Percentiles rank a stretch among this genome's conserved stretches.
Conservation (phyloP, 2,113 vertebrate species). For the Arvicanthis niloticus region DNA sequence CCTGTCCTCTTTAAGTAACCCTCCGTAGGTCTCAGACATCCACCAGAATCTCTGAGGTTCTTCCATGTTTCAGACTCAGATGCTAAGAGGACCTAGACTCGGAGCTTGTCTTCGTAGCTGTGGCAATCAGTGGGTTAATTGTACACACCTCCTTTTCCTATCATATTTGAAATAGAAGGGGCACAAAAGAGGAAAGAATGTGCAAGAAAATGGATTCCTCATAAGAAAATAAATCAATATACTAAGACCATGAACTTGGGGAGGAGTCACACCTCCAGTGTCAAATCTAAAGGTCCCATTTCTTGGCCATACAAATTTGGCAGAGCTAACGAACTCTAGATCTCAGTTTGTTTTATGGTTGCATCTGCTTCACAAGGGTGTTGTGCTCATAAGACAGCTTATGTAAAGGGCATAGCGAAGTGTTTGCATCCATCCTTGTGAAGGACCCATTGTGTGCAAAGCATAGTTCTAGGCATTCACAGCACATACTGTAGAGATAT, state of each 20-base stretch:
- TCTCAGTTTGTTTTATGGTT: not conserved
- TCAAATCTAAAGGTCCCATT: not conserved
- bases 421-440: not conserved
- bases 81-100: not conserved
- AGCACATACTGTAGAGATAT: not conserved
- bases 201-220: not conserved
- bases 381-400: slow-evolving; percentile 28
- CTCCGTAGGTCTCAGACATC: not conserved
- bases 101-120: not conserved
- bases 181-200: not conserved
- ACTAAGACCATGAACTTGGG: not conserved
- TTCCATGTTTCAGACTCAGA: not conserved
- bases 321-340: slow-evolving; percentile 16
- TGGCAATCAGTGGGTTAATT: not conserved
- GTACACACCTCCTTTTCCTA: not conserved
- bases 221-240: slow-evolving; percentile 19
- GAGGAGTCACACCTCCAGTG: not conserved
- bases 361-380: not conserved
- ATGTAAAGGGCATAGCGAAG: not conserved
- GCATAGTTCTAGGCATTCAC: not conserved
- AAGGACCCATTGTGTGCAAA: not conserved
- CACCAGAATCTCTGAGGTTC: not conserved
- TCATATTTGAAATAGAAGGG: not conserved
- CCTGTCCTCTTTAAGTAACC: not conserved
- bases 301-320: slow-evolving; percentile 11